phyloP scores from a whole-genome alignment of 1,140 invertebrate species.

The Leguminivora glycinivorella region DNA sequence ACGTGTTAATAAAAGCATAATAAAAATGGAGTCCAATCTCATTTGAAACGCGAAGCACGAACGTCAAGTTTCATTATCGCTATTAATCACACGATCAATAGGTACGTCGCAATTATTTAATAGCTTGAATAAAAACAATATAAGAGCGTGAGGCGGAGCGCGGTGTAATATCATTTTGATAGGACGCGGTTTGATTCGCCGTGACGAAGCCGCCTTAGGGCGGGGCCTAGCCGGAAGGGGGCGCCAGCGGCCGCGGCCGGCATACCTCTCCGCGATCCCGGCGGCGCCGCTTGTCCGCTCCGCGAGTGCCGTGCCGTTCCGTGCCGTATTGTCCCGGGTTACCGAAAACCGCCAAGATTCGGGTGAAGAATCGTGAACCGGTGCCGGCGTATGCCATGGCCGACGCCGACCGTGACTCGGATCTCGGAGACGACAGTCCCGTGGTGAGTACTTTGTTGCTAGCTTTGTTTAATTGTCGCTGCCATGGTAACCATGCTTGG shows the following conservation, averaged over 20 bases:
- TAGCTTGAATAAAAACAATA: constrained; percentile 73
- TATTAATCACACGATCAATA: constrained; percentile 46
- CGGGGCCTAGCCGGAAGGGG: constrained; percentile 62
- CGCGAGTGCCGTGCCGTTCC: constrained; percentile 49
- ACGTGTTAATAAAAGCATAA: constrained; percentile 6
- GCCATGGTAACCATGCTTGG: constrained; percentile 6
- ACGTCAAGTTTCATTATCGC: constrained; percentile 39
- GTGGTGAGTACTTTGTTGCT: constrained; percentile 72
- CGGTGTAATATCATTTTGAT: constrained; percentile 74
- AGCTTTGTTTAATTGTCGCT: not conserved
- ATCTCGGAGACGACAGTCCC: constrained; percentile 82
- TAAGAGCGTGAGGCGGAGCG: constrained; percentile 65
- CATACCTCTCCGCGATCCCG: constrained; percentile 61
- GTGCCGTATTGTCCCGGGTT: constrained; percentile 49
- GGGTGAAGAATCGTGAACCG: constrained; percentile 93
- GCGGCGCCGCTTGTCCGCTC: constrained; percentile 43
- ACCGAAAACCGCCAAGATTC: constrained; percentile 87
- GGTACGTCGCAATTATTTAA: constrained; percentile 67
- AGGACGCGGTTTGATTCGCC: constrained; percentile 72
- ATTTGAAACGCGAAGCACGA: constrained; percentile 30
- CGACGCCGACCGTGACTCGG: constrained; percentile 89
- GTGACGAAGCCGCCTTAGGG: constrained; percentile 67
- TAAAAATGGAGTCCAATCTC: constrained; percentile 15
- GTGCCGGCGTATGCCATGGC: constrained; percentile 91
- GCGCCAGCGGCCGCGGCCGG: constrained; percentile 33